Conservation (phyloP, 2,113 vertebrate species). For the Dromaius novaehollandiae region DNA sequence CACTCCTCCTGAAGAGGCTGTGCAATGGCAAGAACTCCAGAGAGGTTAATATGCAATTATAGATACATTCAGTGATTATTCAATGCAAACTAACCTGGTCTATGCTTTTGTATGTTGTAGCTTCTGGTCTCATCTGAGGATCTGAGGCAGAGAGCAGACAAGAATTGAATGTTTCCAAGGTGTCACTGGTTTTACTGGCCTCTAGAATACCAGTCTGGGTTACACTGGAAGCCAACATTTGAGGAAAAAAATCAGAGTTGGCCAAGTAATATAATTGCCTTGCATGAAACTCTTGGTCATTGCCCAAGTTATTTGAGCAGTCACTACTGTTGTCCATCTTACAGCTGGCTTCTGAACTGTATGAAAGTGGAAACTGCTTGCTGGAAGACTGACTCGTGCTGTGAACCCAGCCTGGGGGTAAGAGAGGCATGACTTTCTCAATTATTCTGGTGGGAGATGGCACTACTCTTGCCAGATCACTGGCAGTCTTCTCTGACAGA, state of each 20-base stretch:
- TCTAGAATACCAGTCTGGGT: neutral
- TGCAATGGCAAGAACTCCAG: neutral
- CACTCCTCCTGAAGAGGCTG: neutral
- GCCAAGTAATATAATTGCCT: neutral
- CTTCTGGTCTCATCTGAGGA: neutral
- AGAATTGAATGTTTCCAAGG: neutral
- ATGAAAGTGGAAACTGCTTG: neutral
- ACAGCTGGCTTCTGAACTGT: neutral
- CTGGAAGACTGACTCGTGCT: neutral
- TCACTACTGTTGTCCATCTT: neutral
- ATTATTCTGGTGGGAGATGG: neutral
- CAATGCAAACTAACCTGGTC: conserved; percentile 22
- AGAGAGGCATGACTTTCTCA: neutral
- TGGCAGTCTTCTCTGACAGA: neutral
- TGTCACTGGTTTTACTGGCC: neutral
- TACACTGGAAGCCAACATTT: neutral
- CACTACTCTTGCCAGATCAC: neutral
- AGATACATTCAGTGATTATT: neutral
- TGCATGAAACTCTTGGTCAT: neutral
- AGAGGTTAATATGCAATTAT: neutral
- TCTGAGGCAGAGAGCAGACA: neutral
- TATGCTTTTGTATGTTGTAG: neutral
- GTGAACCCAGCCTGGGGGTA: neutral
- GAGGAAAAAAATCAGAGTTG: neutral
- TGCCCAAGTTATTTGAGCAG: neutral